Base-by-base conservation (phyloP, 1,140 invertebrate genomes). In the Calycopis cecrops region DNA sequence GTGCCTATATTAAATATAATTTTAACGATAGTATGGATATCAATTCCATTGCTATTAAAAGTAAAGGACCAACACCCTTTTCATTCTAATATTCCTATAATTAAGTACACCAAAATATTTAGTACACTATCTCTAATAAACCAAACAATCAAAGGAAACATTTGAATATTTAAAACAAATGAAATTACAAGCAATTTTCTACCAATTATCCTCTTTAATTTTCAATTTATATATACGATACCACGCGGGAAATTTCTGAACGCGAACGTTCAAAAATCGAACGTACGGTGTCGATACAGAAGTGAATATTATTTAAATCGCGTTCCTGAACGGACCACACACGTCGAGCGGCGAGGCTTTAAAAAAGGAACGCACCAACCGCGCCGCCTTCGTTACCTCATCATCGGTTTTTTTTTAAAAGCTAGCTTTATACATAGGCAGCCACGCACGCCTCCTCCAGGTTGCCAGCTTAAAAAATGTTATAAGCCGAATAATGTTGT, bases 361-460 rank as follows among this genome's bases (percentile, higher is more conserved):
- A 74, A 80, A 80, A 80, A 80, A 80, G 70, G 77, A 80, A 80
- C 72, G 71, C 68, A 62, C 67, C 68, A 74, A 78, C 73, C 73
- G 76, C 73, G 76, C 72, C 71, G 72, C 76, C 73, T 79, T 79
- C 76, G 76, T 77, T 79, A 77, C 76, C 76, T 79, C 74, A 77
- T 79, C 73, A 74, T 71, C 66, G 70, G 67, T 64, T 79, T 76
- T 72, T 79, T 79, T 79, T 76, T 71, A 68, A 52, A 66, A 65
- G 65, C 67, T 70, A 72, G 69, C 60, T 66, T 61, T 73, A 73
- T 76, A 76, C 67, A 74, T 73, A 76, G 65, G 52, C 48, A 50
- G 48, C 52, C 52, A 40, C 42, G 65, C 62, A 70, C 63, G 65
- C 67, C 67, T 66, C 67, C 65, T 66, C 65, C 59, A 59, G 58